Conservation (phyloP, 2,797 vertebrate species). For the Holocentrus rufus region DNA sequence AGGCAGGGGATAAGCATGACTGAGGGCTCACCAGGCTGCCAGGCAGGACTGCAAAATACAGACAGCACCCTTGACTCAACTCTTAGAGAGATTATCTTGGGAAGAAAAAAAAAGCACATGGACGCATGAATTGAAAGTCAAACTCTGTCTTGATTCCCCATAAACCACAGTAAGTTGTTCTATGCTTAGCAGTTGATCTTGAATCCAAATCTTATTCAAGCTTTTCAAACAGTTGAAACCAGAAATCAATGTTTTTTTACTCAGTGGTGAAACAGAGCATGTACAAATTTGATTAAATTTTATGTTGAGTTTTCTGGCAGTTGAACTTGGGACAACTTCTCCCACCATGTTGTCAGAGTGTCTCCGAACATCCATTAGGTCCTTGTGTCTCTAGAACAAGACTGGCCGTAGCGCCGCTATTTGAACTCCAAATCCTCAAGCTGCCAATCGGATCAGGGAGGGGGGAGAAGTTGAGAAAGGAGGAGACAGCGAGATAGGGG, state of each 20-base stretch:
- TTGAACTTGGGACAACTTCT: slow-evolving; percentile 32
- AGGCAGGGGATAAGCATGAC: slow-evolving; percentile 45
- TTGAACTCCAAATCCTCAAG: slow-evolving; percentile 49
- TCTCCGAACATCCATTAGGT: slow-evolving; percentile 40
- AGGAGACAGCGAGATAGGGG: slow-evolving; percentile 28
- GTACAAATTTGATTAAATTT: neutral
- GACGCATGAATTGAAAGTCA: slow-evolving; percentile 20
- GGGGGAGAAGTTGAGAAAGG: slow-evolving; percentile 43
- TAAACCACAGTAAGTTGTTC: neutral
- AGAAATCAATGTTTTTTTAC: slow-evolving; percentile 13
- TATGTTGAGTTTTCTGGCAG: slow-evolving; percentile 3
- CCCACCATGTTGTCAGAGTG: slow-evolving; percentile 17
- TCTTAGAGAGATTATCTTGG: slow-evolving; percentile 46
- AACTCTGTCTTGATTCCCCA: neutral
- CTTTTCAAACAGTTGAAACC: neutral
- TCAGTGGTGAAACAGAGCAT: slow-evolving; percentile 9
- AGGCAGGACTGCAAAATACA: slow-evolving; percentile 49
- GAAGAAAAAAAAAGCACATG: slow-evolving; percentile 10
- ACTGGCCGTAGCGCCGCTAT: neutral
- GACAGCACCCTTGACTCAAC: slow-evolving; percentile 43
- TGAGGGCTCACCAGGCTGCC: slow-evolving; percentile 40
- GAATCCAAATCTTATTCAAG: neutral
- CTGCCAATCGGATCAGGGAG: slow-evolving; percentile 42
- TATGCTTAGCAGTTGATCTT: neutral
- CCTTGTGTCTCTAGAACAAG: slow-evolving; percentile 38